phyloP scores from a whole-genome alignment of 2,113 vertebrate genomes.

The Bubalus kerabau region DNA sequence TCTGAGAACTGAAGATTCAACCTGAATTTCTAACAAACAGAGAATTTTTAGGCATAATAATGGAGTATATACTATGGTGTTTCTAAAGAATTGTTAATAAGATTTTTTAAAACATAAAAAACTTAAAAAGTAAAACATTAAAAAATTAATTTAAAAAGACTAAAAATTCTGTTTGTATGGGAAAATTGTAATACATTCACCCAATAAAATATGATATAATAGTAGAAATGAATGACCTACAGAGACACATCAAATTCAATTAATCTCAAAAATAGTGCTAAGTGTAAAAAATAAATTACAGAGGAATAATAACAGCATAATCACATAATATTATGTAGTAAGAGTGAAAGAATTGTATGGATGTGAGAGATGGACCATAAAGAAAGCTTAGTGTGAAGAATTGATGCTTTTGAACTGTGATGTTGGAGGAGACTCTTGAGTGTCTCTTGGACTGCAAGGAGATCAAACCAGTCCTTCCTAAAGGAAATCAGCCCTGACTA shows the following conservation, averaged over 20 bases:
- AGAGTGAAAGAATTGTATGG: background rate
- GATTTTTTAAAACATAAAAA: background rate
- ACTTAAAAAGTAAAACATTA: background rate
- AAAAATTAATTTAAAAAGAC: background rate
- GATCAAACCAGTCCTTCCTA: rapidly evolving
- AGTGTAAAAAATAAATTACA: background rate
- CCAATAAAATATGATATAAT: background rate
- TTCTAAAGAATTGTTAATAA: background rate
- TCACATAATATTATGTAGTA: background rate
- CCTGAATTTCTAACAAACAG: background rate
- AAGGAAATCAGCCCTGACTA: background rate
- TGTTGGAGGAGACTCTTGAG: background rate
- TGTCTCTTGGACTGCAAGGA: background rate
- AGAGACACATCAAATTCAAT: background rate
- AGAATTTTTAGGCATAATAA: background rate
- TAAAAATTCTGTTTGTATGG: background rate
- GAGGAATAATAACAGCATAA: background rate
- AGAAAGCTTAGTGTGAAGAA: background rate
- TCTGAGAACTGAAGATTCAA: background rate
- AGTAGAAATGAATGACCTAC: background rate
- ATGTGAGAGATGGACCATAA: background rate
- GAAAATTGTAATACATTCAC: background rate
- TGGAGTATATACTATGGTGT: background rate
- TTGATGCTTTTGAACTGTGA: background rate
- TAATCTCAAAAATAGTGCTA: background rate